Evolutionary conservation across 2,888 invertebrate species (phyloP), one percentile per base, ranked within the genome.

Genomic region (Dinocampus coccinellae): DNA sequence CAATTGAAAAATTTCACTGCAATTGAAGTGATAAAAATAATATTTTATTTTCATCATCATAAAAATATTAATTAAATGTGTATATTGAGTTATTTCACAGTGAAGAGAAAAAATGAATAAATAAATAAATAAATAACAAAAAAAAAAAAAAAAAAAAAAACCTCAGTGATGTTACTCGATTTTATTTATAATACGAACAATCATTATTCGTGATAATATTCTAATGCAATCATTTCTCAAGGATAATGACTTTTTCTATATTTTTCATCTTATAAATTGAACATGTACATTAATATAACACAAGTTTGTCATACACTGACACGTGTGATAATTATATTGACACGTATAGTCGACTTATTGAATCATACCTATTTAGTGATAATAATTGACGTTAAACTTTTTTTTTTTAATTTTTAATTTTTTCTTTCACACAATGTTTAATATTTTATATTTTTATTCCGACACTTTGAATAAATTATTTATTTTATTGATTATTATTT

Each of bases 231-330:
- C 26, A 26, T 13, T 24, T 22, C n/a, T 55, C 55, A 55, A 55
- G 55, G 55, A 24, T 24, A 55, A 55, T 55, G 55, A 55, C 55
- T 55, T 55, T 55, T 26, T 26, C 1, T 55, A n/a, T 55, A n/a
- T 13, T 22, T 55, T 55, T 55, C 6, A 16, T 47, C 4, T 47
- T 9, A 55, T 55, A 22, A 55, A 55, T 10, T 22, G 3, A 24
- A 55, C 55, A 55, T 3, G n/a, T 47, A 16, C 4, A 16, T 39
- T 13, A n/a, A 39, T 39, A n/a, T 39, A 6, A 47, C 4, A n/a
- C 20, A 7, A 39, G 11, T 39, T n/a, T 47, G 47, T 16, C n/a
- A 16, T 1, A 20, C 47, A 47, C 47, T 47, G 7, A 20, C 47
- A 47, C 16, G 16, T 47, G 16, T 1, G 1, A 16, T 47, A 47